phyloP scores from a whole-genome alignment of 2,797 vertebrate species.

The Nyctalus aviator region DNA sequence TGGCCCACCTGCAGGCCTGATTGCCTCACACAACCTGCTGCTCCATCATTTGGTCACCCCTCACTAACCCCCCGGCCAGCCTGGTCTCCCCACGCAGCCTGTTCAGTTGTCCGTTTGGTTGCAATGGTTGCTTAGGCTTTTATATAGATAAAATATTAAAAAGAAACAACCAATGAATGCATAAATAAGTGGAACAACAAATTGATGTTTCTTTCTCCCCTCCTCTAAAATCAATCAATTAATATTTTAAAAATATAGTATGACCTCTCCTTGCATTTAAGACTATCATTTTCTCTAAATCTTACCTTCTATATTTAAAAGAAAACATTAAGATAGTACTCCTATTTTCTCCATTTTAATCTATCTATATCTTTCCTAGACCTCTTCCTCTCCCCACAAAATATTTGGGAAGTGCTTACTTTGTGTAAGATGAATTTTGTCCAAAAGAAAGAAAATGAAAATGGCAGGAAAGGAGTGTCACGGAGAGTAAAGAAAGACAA shows the following conservation, averaged over 20 bases:
- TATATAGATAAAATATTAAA: too few relatives aligned
- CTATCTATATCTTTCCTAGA: neutral
- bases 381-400: neutral
- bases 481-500: neutral
- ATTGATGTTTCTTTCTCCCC: neutral
- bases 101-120: too few relatives aligned
- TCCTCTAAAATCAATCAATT: neutral
- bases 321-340: neutral
- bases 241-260: neutral
- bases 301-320: constrained; percentile 45
- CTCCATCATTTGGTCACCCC: too few relatives aligned
- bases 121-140: too few relatives aligned
- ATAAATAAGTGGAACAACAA: neutral
- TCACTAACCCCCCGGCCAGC: too few relatives aligned
- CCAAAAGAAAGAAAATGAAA: constrained; percentile 36
- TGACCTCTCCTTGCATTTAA: constrained; percentile 19
- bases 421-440: constrained; percentile 54
- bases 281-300: neutral
- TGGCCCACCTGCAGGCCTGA: too few relatives aligned
- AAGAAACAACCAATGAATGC: neutral
- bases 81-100: too few relatives aligned
- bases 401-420: constrained; percentile 47
- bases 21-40: too few relatives aligned
- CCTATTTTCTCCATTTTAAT: constrained; percentile 29
- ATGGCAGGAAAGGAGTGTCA: constrained; percentile 7